Evolutionary conservation across 1,140 invertebrate species (phyloP), one percentile per base, ranked within the genome.

Genomic region (Popillia japonica): DNA sequence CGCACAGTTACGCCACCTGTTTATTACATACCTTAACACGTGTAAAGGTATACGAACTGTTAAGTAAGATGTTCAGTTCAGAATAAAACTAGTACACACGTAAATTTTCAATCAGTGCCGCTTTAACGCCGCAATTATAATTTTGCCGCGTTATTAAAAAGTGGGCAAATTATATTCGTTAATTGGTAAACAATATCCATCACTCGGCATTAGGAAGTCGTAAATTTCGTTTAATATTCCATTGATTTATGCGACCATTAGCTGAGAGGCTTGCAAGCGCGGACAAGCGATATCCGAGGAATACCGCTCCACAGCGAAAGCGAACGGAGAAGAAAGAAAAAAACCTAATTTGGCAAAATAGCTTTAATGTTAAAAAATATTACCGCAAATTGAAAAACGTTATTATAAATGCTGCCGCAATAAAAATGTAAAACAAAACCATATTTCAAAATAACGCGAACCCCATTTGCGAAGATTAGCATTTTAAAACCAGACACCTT

Each of bases 361-460:
- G 72, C 72, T 73, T 73, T 42, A 40, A 20, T 73, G 72, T 40
- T 42, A 42, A 73, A 64, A 78, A 75, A 68, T 78, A 78, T 78
- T 73, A 68, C 72, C 72, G 48, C 82, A 85, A 86, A 86, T 86
- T 85, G 84, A 85, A 85, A 86, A 85, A 84, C 85, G 84, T 85
- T 85, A 84, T 85, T 85, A 85, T 84, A 84, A 85, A 85, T 83
- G 83, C 84, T 82, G 78, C 82, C 82, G 85, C 85, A 86, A 85
- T 86, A 86, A 86, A 86, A 86, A 86, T 86, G 85, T 86, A 86
- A 86, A 86, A 86, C 84, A 86, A 85, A 84, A 84, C 84, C 83
- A 84, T 86, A 86, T 82, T 83, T 86, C 85, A 86, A 84, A 86
- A 85, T 85, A 86, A 86, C 83, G 85, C 84, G 83, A 83, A 84